Conservation (phyloP, 64 coral and sea anemone species). For the Platygyra sinensis region DNA sequence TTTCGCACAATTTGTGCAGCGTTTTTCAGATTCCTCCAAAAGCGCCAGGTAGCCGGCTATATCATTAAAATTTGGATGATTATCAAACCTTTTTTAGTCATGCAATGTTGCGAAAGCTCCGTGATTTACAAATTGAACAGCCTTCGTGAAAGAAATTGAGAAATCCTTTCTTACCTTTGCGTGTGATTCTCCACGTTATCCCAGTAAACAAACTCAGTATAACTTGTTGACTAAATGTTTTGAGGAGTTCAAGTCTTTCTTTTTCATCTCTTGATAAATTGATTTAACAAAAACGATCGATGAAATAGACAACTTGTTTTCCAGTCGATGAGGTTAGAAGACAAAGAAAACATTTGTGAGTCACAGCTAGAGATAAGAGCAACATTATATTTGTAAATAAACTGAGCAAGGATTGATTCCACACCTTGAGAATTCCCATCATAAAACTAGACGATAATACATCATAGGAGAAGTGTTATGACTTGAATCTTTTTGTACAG, state of each 20-base stretch:
- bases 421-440: slow-evolving; percentile 42
- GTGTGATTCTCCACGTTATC: not conserved
- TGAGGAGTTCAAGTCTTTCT: not conserved
- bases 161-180: too few relatives aligned
- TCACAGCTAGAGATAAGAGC: slow-evolving; percentile 24
- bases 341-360: not conserved
- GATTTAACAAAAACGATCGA: not conserved
- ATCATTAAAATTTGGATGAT: too few relatives aligned
- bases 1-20: too few relatives aligned
- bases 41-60: too few relatives aligned
- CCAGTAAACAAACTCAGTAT: not conserved
- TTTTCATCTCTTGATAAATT: not conserved
- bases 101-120: too few relatives aligned
- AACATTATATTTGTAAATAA: not conserved
- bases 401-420: not conserved
- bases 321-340: not conserved
- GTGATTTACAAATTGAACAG: too few relatives aligned
- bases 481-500: not conserved
- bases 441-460: slow-evolving; percentile 15
- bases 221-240: not conserved
- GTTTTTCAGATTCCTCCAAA: too few relatives aligned
- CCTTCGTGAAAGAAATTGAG: too few relatives aligned
- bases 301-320: not conserved
- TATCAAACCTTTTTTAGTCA: too few relatives aligned
- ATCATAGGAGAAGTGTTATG: not conserved